phyloP scores from a whole-genome alignment of 2,797 vertebrate genomes.

The Sylvilagus floridanus region DNA sequence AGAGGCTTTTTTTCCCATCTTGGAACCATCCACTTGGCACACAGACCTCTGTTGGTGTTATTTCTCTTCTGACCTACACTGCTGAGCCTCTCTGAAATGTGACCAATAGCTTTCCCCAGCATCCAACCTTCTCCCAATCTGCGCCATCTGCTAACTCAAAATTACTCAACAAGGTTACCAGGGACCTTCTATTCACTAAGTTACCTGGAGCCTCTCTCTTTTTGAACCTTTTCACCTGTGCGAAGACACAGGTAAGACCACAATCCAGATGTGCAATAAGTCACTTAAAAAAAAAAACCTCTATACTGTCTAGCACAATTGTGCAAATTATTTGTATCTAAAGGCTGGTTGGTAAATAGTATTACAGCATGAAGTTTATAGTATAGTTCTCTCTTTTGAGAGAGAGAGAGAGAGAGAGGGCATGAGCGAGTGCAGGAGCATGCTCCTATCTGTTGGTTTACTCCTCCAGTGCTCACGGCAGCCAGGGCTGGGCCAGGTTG shows the following conservation, averaged over 20 bases:
- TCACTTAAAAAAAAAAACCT: background rate
- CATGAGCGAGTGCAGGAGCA: no score
- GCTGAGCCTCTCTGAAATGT: background rate
- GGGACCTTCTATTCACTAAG: background rate
- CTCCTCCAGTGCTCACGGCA: no score
- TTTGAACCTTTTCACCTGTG: background rate
- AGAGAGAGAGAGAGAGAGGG: no score
- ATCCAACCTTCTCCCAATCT: background rate
- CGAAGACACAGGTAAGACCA: background rate
- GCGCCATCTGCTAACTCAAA: background rate
- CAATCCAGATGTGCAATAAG: background rate
- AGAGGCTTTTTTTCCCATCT: background rate
- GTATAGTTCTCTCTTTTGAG: background rate
- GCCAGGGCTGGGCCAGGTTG: no score
- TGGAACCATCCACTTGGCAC: background rate
- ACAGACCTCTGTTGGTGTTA: background rate
- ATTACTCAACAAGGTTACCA: background rate
- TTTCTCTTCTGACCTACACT: background rate
- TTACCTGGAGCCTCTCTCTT: background rate
- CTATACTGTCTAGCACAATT: background rate
- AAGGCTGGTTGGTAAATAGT: slow-evolving; percentile 6
- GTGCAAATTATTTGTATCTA: background rate
- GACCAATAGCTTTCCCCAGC: background rate
- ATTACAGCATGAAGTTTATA: background rate
- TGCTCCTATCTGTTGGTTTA: no score